Percentiles rank a stretch among this genome's conserved stretches.
phyloP scores from a whole-genome alignment of 2,113 vertebrate genomes.

The Dipodomys merriami region DNA sequence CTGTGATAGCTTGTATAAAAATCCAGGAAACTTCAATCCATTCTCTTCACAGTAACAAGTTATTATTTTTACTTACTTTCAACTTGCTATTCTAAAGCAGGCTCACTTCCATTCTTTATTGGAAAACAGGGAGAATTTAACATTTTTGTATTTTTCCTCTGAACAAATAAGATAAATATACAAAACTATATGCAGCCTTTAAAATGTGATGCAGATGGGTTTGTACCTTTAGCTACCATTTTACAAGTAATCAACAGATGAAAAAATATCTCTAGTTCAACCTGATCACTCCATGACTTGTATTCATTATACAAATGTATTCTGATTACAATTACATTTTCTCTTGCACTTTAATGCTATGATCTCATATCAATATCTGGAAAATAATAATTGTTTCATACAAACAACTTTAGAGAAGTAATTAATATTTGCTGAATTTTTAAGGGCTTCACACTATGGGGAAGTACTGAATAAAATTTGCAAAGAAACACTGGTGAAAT shows the following conservation, averaged over 20 bases:
- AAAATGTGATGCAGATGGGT: constrained; percentile 31
- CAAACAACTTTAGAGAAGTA: constrained; percentile 24
- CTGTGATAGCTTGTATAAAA: constrained; percentile 35
- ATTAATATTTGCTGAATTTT: constrained; percentile 19
- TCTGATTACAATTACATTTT: constrained; percentile 30
- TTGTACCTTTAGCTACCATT: constrained; percentile 40
- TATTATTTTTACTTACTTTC: constrained; percentile 48
- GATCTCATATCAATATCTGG: not conserved
- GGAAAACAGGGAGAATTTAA: constrained; percentile 2
- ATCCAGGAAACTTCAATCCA: constrained; percentile 42
- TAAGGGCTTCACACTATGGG: constrained; percentile 29
- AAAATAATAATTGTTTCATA: constrained; percentile 49
- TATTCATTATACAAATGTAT: constrained; percentile 36
- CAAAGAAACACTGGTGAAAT: constrained; percentile 39
- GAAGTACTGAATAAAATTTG: constrained; percentile 21
- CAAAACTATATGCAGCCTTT: constrained; percentile 34
- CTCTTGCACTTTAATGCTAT: constrained; percentile 1
- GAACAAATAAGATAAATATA: constrained; percentile 7
- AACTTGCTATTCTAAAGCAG: constrained; percentile 40
- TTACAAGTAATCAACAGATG: constrained; percentile 35
- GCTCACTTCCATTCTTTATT: constrained; percentile 38
- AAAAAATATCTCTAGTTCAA: constrained; percentile 28
- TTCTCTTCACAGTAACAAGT: constrained; percentile 50
- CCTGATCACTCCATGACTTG: constrained; percentile 39
- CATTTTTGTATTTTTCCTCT: not conserved